These are phyloP conservation scores for Pipra filicauda DNA, from an alignment of 2,113 vertebrate species.

Conservation along the genomic window DNA sequence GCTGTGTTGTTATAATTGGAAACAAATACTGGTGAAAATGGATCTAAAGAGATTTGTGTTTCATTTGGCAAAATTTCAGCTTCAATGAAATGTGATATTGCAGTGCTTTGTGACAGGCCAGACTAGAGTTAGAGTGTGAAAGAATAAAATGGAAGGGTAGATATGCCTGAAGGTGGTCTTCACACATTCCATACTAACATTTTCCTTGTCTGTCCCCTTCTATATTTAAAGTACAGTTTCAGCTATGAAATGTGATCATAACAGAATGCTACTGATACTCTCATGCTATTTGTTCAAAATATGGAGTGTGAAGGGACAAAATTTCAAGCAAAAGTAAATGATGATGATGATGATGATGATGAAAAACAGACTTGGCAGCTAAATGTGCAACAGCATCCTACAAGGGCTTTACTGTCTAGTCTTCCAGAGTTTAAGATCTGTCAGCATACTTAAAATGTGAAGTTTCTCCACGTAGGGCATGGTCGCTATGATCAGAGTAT, in stretches of 20 bases:
- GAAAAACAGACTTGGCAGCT: background rate
- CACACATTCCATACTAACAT: background rate
- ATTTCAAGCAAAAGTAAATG: background rate
- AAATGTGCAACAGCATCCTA: background rate
- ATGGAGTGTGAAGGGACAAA: background rate
- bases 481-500: background rate
- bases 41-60: conserved; percentile 1
- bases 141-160: background rate
- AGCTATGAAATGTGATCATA: background rate
- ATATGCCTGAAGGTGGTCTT: background rate
- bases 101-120: background rate
- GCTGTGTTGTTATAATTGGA: background rate
- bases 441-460: background rate
- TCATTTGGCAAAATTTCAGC: background rate
- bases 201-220: background rate
- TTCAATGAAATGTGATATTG: background rate
- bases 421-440: background rate
- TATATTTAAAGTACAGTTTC: background rate
- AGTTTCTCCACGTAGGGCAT: background rate
- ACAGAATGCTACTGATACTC: background rate
- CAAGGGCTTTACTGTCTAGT: background rate
- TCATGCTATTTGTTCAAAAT: background rate
- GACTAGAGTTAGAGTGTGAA: background rate
- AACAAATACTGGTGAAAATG: conserved; percentile 18
- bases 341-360: background rate